Base-by-base conservation (phyloP, 2,797 vertebrate species). In the Malurus leucopterus region DNA sequence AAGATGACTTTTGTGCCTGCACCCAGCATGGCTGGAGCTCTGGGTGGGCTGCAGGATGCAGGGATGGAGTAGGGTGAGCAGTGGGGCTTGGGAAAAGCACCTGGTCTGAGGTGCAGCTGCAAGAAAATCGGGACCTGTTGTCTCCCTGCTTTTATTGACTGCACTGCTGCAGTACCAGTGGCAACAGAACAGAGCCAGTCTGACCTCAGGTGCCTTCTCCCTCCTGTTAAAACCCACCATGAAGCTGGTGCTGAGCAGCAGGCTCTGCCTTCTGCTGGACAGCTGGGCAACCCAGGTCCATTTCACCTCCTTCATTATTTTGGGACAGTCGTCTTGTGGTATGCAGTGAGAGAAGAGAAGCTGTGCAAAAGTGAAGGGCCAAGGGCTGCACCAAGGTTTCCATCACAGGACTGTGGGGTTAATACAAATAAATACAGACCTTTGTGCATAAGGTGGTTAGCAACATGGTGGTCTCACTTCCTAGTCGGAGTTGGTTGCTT, bases 281-380 rank as follows among this genome's bases (percentile, higher is more conserved):
- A 47, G 0, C 27, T n/a, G 63, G 44, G 8, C 27, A 44, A 14
- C 6, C 3, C 1, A 15, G 27, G 16, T 55, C 29, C 24, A 0
- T 44, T 62, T 82, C 0, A 0, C 32, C n/a, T 59, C 41, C n/a
- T 59, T 26, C 26, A 3, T 38, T 44, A 5, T 16, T 38, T 51
- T 51, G 58, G 46, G 8, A 12, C 29, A 41, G 29, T 38, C 0
- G 0, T 59, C 57, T 67, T 53, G 23, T 55, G 55, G 18, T 46
- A 2, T 21, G 19, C 24, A 9, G 11, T 4, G n/a, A 32, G 23
- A 30, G 19, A 40, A 55, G 26, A 71, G 71, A 75, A 76, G 24
- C 43, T 59, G 29, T 23, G 44, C 27, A 51, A 47, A 69, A 78
- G 15, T 19, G 4, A 41, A 11, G 30, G 38, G 21, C 22, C 13